These are phyloP conservation scores for Macrotrachela quadricornifera DNA, from an alignment of 1,140 invertebrate genomes.

Conservation along the genomic window DNA sequence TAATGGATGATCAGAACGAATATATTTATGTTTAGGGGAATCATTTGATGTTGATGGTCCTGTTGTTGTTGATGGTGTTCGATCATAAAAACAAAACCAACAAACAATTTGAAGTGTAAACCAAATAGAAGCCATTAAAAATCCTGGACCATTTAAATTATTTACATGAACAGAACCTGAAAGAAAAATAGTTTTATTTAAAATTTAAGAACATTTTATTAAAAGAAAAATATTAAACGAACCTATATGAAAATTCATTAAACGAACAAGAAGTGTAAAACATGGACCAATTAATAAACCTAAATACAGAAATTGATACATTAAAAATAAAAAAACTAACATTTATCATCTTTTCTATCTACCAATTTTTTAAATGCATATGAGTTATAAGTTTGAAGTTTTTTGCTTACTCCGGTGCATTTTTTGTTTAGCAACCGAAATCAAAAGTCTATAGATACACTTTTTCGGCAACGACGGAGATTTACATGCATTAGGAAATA, in stretches of 20 bases:
- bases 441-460: too few relatives aligned
- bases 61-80: background rate
- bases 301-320: background rate
- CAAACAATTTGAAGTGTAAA: conserved; percentile 6
- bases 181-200: too few relatives aligned
- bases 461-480: too few relatives aligned
- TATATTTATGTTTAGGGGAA: background rate
- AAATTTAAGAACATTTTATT: too few relatives aligned
- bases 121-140: conserved; percentile 6
- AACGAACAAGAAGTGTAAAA: too few relatives aligned
- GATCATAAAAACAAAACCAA: background rate
- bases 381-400: too few relatives aligned
- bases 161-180: background rate
- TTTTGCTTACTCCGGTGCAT: too few relatives aligned
- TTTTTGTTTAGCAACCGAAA: too few relatives aligned
- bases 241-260: background rate
- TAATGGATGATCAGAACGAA: too few relatives aligned
- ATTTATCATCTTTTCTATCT: conserved; percentile 10
- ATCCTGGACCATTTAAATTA: background rate
- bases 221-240: conserved; percentile 1
- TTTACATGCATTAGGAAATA: too few relatives aligned
- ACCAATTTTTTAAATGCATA: too few relatives aligned
- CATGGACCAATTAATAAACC: background rate
- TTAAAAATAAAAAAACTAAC: background rate
- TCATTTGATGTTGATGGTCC: background rate